Evolutionary conservation across 2,888 invertebrate species (phyloP).

Genomic region (Agrochola lota): DNA sequence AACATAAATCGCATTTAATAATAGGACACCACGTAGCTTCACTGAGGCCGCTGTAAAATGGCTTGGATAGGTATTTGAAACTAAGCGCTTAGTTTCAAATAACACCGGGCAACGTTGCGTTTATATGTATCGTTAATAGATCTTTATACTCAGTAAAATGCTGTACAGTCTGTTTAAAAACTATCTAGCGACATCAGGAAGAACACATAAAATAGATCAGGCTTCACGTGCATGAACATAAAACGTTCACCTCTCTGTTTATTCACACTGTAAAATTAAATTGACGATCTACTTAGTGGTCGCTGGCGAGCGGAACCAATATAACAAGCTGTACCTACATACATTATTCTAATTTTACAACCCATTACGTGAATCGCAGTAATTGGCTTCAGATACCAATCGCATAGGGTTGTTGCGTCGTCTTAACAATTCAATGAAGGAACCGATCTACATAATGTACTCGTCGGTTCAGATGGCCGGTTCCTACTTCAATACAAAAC

Average conservation of each 20-base stretch:
- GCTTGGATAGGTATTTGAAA: slow-evolving; percentile 32
- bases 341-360: slow-evolving; percentile 48
- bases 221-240: slow-evolving; percentile 35
- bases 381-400: slow-evolving; percentile 40
- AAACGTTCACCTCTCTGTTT: slow-evolving; percentile 27
- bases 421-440: slow-evolving; percentile 25
- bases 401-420: slow-evolving; percentile 4
- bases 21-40: slow-evolving; percentile 29
- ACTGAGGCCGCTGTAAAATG: slow-evolving; percentile 41
- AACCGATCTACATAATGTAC: slow-evolving; percentile 22
- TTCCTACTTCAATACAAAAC: slow-evolving; percentile 32
- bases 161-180: background rate
- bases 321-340: slow-evolving; percentile 28
- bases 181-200: background rate
- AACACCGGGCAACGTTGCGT: slow-evolving; percentile 27
- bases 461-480: background rate
- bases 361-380: slow-evolving; percentile 28
- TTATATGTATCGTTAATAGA: slow-evolving; percentile 37
- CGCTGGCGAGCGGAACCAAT: slow-evolving; percentile 18
- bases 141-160: slow-evolving; percentile 11
- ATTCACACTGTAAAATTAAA: slow-evolving; percentile 45
- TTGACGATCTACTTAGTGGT: slow-evolving; percentile 46
- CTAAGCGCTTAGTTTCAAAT: slow-evolving; percentile 53
- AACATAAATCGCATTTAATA: slow-evolving; percentile 54
- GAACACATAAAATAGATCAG: slow-evolving; percentile 15